phyloP scores from a whole-genome alignment of 2,888 invertebrate genomes.

The Phragmatobia fuliginosa region DNA sequence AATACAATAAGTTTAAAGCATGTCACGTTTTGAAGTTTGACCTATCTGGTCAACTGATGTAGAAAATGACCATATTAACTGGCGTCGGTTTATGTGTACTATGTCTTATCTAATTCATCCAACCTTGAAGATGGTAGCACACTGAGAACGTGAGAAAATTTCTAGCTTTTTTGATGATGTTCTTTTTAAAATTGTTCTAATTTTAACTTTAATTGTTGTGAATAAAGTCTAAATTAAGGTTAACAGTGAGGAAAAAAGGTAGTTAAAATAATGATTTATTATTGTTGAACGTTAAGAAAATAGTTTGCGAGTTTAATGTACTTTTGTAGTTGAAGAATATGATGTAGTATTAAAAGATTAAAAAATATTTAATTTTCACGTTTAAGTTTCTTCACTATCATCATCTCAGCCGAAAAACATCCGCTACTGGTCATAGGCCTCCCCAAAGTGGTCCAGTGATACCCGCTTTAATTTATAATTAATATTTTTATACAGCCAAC shows the following conservation, averaged over 20 bases:
- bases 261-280: slow-evolving; percentile 19
- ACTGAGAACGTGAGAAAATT: slow-evolving; percentile 73
- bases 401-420: too few species aligned
- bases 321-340: not conserved
- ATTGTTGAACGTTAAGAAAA: not conserved
- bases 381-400: too few species aligned
- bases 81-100: slow-evolving; percentile 57
- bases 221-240: slow-evolving; percentile 6
- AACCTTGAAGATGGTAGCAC: slow-evolving; percentile 71
- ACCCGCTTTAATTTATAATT: too few species aligned
- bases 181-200: slow-evolving; percentile 7
- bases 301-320: not conserved
- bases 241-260: slow-evolving; percentile 9
- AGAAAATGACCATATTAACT: slow-evolving; percentile 63
- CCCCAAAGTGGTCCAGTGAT: too few species aligned
- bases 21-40: slow-evolving; percentile 64
- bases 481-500: too few species aligned
- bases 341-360: not conserved
- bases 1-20: slow-evolving; percentile 42
- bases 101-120: slow-evolving; percentile 67
- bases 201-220: slow-evolving; percentile 6
- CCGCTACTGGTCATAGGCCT: too few species aligned
- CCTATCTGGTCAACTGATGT: slow-evolving; percentile 71
- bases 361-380: not conserved
- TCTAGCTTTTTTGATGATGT: slow-evolving; percentile 43